Conservation (phyloP, 2,888 invertebrate species). For the Xanthorhoe designata region DNA sequence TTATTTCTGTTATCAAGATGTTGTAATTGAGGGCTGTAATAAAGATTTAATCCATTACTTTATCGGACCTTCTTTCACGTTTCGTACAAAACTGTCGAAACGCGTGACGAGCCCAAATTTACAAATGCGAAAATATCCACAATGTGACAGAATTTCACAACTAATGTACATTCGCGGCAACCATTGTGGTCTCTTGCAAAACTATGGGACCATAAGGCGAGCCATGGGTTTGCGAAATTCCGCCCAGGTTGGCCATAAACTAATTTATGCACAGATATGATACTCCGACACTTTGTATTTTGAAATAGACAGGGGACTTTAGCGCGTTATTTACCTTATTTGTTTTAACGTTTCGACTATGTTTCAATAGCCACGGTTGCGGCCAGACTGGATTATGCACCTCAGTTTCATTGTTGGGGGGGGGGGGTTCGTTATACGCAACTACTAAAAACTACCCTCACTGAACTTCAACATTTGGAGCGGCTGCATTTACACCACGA, state of each 20-base stretch:
- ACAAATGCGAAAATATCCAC: conserved; percentile 50
- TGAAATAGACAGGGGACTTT: not conserved
- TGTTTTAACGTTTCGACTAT: too few species aligned
- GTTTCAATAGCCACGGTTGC: too few species aligned
- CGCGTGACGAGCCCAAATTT: conserved; percentile 20
- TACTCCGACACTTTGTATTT: not conserved
- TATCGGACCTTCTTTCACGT: conserved; percentile 16
- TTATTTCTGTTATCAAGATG: too few species aligned
- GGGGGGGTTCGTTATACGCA: too few species aligned
- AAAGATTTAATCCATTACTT: conserved; percentile 13
- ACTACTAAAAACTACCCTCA: too few species aligned
- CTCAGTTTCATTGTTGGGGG: too few species aligned
- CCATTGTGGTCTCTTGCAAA: conserved; percentile 57
- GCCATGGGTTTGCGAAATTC: conserved; percentile 39
- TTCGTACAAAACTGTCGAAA: conserved; percentile 20
- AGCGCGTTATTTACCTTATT: too few species aligned
- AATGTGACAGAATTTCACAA: conserved; percentile 65
- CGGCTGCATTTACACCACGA: too few species aligned
- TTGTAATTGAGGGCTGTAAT: not conserved
- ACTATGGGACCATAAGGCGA: conserved; percentile 57
- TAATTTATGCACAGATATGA: conserved; percentile 18
- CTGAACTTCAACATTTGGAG: too few species aligned
- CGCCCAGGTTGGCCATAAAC: conserved; percentile 16
- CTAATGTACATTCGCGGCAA: conserved; percentile 38
- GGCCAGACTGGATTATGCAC: too few species aligned